Evolutionary conservation across 2,888 invertebrate genomes (phyloP), one percentile per base, ranked within the genome.

Genomic region (Tuta absoluta): DNA sequence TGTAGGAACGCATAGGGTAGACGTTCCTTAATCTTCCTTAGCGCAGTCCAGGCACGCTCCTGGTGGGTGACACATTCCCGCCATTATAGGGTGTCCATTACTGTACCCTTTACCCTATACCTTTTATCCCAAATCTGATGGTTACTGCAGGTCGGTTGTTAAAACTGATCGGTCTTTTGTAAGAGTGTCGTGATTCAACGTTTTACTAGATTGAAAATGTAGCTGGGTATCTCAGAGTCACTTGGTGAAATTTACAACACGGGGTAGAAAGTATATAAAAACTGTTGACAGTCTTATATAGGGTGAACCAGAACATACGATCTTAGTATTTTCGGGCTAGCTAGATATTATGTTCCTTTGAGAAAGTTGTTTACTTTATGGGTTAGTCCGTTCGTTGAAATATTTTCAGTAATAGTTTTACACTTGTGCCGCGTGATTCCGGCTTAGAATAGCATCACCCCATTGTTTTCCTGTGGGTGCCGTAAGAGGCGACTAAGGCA

Each of bases 31-130:
- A 61, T 87, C 85, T 77, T 78, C 72, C 71, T 69, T 68, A 69
- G 75, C 71, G 68, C 67, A 80, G 75, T 75, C 79, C 67, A 70
- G 71, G 76, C 85, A 85, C 87, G 87, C 81, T 74, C 71, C 78
- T 82, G 81, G 84, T 82, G 80, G 81, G 84, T 82, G 80, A 79
- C 80, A 81, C 80, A 81, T 81, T 85, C 71, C 66, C 69, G 69
- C 71, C 70, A 71, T 63, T 63, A 65, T 57, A 62, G 19, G 62
- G 66, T 63, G 66, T 65, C 67, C 66, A 66, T 65, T 62, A 64
- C 23, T 19, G 51, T 64, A 63, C 65, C 72, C 62, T 62, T 57
- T 59, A 63, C 45, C 45, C 45, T 45, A 45, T 11, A 45, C 62
- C 65, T 63, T 62, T 62, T 51, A 59, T 17, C 37, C 59, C 59